A percentile compares a stretch with the other conserved stretches of the same genome.
Conservation (phyloP, 2,888 invertebrate species). For the Rotaria magnacalcarata region DNA sequence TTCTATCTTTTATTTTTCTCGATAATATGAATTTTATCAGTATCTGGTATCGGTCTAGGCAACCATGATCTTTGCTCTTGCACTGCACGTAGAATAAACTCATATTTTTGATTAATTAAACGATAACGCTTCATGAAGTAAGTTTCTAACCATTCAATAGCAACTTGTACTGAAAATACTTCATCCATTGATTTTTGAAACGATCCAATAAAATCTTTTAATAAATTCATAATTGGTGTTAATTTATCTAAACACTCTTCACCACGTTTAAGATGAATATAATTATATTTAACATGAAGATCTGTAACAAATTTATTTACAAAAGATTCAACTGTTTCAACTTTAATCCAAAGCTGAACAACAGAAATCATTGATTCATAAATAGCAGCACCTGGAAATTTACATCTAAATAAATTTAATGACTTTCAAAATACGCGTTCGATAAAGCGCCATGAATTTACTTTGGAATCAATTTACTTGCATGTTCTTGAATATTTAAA, state of each 20-base stretch:
- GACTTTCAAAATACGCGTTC: too few relatives aligned
- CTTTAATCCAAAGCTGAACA: neutral
- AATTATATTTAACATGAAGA: slow-evolving; percentile 39
- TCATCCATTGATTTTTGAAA: slow-evolving; percentile 32
- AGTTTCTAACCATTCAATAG: slow-evolving; percentile 42
- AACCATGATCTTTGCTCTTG: slow-evolving; percentile 38
- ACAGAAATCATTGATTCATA: slow-evolving; percentile 40
- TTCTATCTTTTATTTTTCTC: neutral
- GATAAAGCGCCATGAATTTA: neutral
- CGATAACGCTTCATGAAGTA: slow-evolving; percentile 42
- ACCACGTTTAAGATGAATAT: slow-evolving; percentile 40
- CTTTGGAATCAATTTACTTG: neutral
- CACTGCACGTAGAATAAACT: slow-evolving; percentile 29
- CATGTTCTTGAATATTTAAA: neutral
- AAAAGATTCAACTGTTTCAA: slow-evolving; percentile 31
- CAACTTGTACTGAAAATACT: slow-evolving; percentile 35
- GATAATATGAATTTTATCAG: neutral
- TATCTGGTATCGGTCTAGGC: slow-evolving; percentile 43
- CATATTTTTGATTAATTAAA: slow-evolving; percentile 12
- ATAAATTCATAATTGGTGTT: neutral
- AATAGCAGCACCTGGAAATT: slow-evolving; percentile 40
- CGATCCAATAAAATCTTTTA: slow-evolving; percentile 38
- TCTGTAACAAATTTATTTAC: slow-evolving; percentile 40
- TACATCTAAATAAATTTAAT: slow-evolving; percentile 10
- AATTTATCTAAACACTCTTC: slow-evolving; percentile 37